Base-by-base conservation (phyloP, 2,797 vertebrate genomes). In the Acrossocheilus fasciatus region DNA sequence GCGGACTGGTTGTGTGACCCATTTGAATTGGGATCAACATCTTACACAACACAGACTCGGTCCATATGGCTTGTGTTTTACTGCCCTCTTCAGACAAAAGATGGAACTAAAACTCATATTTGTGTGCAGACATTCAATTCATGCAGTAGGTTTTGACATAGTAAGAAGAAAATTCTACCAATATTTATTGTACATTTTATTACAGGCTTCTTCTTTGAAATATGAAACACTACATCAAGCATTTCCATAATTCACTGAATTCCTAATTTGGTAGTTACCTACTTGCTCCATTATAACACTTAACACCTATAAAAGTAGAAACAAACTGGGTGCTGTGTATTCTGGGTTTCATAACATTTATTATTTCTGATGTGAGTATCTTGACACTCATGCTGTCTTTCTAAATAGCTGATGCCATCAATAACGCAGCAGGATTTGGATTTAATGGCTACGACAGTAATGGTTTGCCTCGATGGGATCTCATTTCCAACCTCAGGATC, bases 401-500 rank as follows among this genome's bases (percentile, higher is more conserved):
- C 54, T 45, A n/a, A 78, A 74, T 91, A 99, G 98, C 98, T 64
- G 97, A 99, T 15, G 97, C 98, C 88, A 98, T 99, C 90, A 98
- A 98, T 93, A 99, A 99, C 9, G 97, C 98, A 0, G 98, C 98
- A 0, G 98, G 98, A 85, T 98, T 98, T 84, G 98, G 98, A 36
- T 98, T 99, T 91, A 96, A 97, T 87, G 97, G 97, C 70, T 98
- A 97, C 0, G 93, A 97, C 85, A 92, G 91, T 82, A 95, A 96
- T 1, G 98, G 97, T 89, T 91, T 87, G 18, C 95, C 96, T 11
- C 93, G 89, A 59, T 99, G 98, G 98, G 97, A 99, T 91, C 94
- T 97, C 36, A 96, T 98, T 90, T 98, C 98, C 90, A 98, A 99
- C 90, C 91, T 98, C 92, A 96, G 97, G 92, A 98, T 98, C 87